These are phyloP conservation scores for Chelon labrosus DNA, from an alignment of 2,797 vertebrate species.

Conservation along the genomic window DNA sequence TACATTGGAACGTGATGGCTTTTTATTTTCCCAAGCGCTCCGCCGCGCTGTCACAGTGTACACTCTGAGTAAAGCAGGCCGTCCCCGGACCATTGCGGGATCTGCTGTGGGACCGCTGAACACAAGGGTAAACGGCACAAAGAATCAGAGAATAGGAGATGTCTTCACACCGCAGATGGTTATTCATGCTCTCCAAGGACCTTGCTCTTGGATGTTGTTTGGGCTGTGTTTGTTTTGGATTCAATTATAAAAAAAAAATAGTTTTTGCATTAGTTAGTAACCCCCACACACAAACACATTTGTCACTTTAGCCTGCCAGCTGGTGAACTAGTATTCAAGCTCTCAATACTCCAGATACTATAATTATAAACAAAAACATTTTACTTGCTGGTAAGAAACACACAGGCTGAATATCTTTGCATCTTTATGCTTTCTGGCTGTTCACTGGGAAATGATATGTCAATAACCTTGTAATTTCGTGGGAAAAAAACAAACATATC, in stretches of 20 bases:
- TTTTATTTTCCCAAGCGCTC: slow-evolving; percentile 55
- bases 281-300: background rate
- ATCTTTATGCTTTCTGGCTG: slow-evolving; percentile 5
- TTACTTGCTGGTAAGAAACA: slow-evolving; percentile 7
- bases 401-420: slow-evolving; percentile 7
- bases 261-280: background rate
- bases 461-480: slow-evolving; percentile 18
- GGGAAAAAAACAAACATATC: slow-evolving; percentile 9
- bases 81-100: background rate
- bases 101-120: background rate
- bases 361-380: slow-evolving; percentile 31
- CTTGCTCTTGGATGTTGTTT: slow-evolving; percentile 12
- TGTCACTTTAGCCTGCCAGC: slow-evolving; percentile 28
- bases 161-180: slow-evolving; percentile 10
- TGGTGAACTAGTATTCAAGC: slow-evolving; percentile 29
- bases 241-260: slow-evolving; percentile 31
- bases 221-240: slow-evolving; percentile 35
- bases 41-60: slow-evolving; percentile 30
- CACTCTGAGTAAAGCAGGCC: slow-evolving; percentile 32
- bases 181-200: slow-evolving; percentile 16
- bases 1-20: slow-evolving; percentile 59
- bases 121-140: slow-evolving; percentile 6
- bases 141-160: background rate
- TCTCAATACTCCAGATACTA: slow-evolving; percentile 24
- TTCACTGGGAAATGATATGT: slow-evolving; percentile 19